Percentiles rank a stretch among this genome's conserved stretches.
phyloP scores from a whole-genome alignment of 2,113 vertebrate species.

The Aspiorhynchus laticeps region DNA sequence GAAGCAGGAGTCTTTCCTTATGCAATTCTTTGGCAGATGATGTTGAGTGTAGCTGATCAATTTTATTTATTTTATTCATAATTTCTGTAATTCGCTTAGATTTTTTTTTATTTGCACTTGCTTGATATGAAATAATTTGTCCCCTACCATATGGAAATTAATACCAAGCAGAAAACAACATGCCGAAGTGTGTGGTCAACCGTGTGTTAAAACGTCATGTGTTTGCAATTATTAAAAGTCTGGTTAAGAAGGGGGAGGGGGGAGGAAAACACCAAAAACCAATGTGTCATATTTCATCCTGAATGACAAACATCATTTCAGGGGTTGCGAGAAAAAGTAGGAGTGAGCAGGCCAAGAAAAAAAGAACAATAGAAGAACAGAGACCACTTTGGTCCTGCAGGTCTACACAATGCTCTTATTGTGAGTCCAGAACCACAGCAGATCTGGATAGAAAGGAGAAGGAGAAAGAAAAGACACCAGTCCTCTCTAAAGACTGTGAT shows the following conservation, averaged over 20 bases:
- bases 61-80: too few relatives aligned
- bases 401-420: conserved; percentile 66
- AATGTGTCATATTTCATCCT: conserved; percentile 66
- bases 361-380: conserved; percentile 54
- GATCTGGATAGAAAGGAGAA: conserved; percentile 53
- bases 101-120: too few relatives aligned
- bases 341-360: conserved; percentile 54
- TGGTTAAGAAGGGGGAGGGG: conserved; percentile 33
- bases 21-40: too few relatives aligned
- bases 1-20: too few relatives aligned
- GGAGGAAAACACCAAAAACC: conserved; percentile 47
- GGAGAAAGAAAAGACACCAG: conserved; percentile 36
- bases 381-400: conserved; percentile 50
- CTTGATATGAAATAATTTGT: too few relatives aligned
- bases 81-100: too few relatives aligned
- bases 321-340: conserved; percentile 37
- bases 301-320: conserved; percentile 60
- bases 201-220: conserved; percentile 57
- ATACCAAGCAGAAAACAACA: conserved; percentile 12
- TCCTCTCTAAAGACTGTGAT: conserved; percentile 28
- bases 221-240: conserved; percentile 62
- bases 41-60: too few relatives aligned
- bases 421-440: conserved; percentile 54
- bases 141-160: too few relatives aligned
- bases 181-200: conserved; percentile 46